Evolutionary conservation across 2,888 invertebrate species (phyloP).

Genomic region (Pseudanteris insignis): DNA sequence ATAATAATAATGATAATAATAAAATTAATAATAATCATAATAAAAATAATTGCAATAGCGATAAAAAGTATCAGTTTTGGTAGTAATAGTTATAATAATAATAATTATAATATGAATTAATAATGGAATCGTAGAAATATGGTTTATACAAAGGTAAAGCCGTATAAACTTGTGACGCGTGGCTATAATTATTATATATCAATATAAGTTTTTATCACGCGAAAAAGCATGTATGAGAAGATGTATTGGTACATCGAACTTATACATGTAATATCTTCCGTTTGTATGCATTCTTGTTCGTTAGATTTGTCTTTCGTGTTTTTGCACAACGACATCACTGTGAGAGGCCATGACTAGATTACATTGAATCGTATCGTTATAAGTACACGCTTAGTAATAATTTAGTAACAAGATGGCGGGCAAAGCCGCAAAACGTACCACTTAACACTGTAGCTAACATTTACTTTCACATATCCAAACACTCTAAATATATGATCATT

Average conservation of each 20-base stretch:
- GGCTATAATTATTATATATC: neutral
- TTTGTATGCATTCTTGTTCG: constrained; percentile 38
- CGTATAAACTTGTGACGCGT: constrained; percentile 25
- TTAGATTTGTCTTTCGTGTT: constrained; percentile 41
- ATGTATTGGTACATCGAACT: too few species aligned
- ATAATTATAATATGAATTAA: constrained; percentile 32
- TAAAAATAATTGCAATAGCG: constrained; percentile 48
- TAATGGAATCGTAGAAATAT: constrained; percentile 30
- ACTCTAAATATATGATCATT: constrained; percentile 38
- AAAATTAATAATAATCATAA: too few species aligned
- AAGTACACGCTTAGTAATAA: constrained; percentile 53
- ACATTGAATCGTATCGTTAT: constrained; percentile 62
- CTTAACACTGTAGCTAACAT: constrained; percentile 58
- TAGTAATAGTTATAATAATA: constrained; percentile 45
- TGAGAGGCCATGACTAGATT: constrained; percentile 66
- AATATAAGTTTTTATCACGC: too few species aligned
- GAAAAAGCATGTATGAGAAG: too few species aligned
- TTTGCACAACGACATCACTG: constrained; percentile 58
- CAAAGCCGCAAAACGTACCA: constrained; percentile 62
- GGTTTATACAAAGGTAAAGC: constrained; percentile 30
- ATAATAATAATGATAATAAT: too few species aligned
- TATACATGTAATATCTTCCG: constrained; percentile 5
- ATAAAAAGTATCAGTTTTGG: constrained; percentile 48
- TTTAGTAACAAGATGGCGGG: constrained; percentile 66
- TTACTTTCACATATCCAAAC: constrained; percentile 48